Percentiles rank a stretch among this genome's conserved stretches.
Conservation (phyloP, 2,113 vertebrate genomes). For the Oryzias curvinotus region DNA sequence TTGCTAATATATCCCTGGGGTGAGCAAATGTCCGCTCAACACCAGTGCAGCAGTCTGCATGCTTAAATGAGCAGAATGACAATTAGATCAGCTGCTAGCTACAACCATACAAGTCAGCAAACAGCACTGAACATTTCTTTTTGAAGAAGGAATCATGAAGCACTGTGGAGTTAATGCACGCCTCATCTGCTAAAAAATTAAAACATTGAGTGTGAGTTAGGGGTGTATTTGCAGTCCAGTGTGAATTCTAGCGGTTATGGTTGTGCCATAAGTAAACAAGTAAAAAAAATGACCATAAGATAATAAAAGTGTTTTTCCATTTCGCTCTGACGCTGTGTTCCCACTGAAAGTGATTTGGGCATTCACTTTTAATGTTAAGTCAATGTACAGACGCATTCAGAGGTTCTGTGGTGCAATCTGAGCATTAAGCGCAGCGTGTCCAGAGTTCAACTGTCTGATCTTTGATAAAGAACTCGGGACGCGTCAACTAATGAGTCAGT, state of each 20-base stretch:
- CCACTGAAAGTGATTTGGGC: too few species aligned
- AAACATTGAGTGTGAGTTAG: constrained; percentile 5
- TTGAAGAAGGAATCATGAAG: background rate
- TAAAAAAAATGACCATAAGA: background rate
- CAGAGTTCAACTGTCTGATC: too few species aligned
- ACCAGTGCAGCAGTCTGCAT: background rate
- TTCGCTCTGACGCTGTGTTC: too few species aligned
- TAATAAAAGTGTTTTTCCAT: too few species aligned
- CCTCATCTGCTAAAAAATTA: constrained; percentile 2
- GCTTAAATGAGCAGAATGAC: constrained; percentile 39
- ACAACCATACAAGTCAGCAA: constrained; percentile 4
- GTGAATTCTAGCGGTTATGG: background rate
- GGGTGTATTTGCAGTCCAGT: background rate
- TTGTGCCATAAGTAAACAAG: background rate
- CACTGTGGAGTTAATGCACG: background rate
- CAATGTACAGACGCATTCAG: too few species aligned
- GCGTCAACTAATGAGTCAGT: too few species aligned
- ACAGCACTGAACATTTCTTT: background rate
- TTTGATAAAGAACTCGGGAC: too few species aligned
- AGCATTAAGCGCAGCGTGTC: too few species aligned
- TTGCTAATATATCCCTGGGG: too few species aligned
- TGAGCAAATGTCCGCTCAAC: too few species aligned
- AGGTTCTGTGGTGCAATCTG: too few species aligned
- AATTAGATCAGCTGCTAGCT: constrained; percentile 23
- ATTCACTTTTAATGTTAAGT: too few species aligned